Conservation (phyloP, 2,888 invertebrate genomes). For the Volucella bombylans region DNA sequence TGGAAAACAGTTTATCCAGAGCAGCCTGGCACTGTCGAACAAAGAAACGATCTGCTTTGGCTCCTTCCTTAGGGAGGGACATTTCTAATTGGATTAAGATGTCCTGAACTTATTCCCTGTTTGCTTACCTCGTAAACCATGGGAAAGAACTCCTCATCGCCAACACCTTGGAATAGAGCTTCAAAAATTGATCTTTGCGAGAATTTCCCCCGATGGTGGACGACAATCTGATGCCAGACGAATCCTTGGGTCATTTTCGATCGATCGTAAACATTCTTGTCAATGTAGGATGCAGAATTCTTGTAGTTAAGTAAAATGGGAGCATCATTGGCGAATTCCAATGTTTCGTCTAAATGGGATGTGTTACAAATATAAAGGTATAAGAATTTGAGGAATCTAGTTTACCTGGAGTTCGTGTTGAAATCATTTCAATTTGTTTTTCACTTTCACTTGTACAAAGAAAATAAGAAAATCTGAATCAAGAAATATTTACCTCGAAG, state of each 20-base stretch:
- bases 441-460: background rate
- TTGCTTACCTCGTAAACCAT: slow-evolving; percentile 78
- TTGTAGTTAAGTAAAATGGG: slow-evolving; percentile 77
- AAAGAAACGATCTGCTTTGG: slow-evolving; percentile 77
- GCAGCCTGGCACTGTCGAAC: slow-evolving; percentile 78
- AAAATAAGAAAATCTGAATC: background rate
- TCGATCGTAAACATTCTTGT: slow-evolving; percentile 76
- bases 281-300: slow-evolving; percentile 75
- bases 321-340: slow-evolving; percentile 75
- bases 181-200: slow-evolving; percentile 76
- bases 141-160: slow-evolving; percentile 78
- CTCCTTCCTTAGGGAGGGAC: slow-evolving; percentile 75
- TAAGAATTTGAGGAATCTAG: background rate
- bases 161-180: slow-evolving; percentile 77
- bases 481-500: background rate
- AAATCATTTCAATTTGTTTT: slow-evolving; percentile 30
- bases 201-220: slow-evolving; percentile 77
- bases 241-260: slow-evolving; percentile 75
- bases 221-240: slow-evolving; percentile 78
- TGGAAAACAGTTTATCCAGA: slow-evolving; percentile 78
- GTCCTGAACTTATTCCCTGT: background rate
- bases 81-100: background rate
- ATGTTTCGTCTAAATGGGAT: slow-evolving; percentile 74
- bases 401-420: slow-evolving; percentile 39
- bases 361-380: background rate